These are phyloP conservation scores for Epicauta chinensis DNA, from an alignment of 1,140 invertebrate species.

Conservation along the genomic window DNA sequence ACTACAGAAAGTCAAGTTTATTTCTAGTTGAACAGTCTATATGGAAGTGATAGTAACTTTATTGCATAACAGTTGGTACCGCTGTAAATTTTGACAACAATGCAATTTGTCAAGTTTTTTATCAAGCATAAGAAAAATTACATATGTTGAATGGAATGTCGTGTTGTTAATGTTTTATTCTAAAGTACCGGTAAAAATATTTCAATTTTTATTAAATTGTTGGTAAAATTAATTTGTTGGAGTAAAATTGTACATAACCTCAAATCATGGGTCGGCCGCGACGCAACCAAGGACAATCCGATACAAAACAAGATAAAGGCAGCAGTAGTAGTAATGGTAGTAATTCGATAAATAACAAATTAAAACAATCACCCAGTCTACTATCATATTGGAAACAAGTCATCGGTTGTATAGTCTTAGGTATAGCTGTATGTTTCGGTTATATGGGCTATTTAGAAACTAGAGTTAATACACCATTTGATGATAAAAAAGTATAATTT, in stretches of 20 bases:
- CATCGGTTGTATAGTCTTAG: slow-evolving; percentile 48
- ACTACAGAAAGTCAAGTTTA: too few species aligned
- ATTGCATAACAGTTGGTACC: too few species aligned
- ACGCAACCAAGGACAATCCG: not conserved
- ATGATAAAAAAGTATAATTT: slow-evolving; percentile 60
- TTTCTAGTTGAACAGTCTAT: too few species aligned
- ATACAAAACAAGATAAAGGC: slow-evolving; percentile 9
- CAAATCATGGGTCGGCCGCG: slow-evolving; percentile 13
- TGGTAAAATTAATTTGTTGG: not conserved
- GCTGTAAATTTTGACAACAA: too few species aligned
- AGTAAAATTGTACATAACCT: slow-evolving; percentile 1
- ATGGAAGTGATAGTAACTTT: too few species aligned
- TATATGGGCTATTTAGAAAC: slow-evolving; percentile 81
- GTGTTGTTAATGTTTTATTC: too few species aligned
- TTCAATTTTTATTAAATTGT: not conserved
- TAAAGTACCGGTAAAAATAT: too few species aligned
- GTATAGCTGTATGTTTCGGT: slow-evolving; percentile 63
- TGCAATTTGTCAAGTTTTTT: too few species aligned
- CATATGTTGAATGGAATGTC: too few species aligned
- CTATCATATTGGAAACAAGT: slow-evolving; percentile 48
- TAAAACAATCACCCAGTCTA: slow-evolving; percentile 27
- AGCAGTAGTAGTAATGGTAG: slow-evolving; percentile 45
- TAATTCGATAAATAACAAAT: slow-evolving; percentile 35
- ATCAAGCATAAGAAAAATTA: too few species aligned
- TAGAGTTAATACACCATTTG: slow-evolving; percentile 78